Conservation (phyloP, 1,140 invertebrate genomes). For the Andricus grossulariae region DNA sequence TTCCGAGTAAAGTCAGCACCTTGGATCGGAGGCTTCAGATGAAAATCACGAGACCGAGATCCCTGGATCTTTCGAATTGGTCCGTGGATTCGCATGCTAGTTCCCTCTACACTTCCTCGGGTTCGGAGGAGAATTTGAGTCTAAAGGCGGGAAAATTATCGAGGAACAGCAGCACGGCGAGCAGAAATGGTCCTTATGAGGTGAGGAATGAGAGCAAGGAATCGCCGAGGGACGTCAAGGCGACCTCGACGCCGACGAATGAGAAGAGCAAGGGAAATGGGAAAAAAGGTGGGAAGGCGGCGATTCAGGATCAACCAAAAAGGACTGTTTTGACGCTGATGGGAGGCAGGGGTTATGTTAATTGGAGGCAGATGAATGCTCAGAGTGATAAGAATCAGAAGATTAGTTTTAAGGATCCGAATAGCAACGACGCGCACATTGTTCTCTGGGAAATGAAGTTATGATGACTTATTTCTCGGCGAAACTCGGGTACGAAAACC, state of each 20-base stretch:
- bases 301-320: constrained; percentile 77
- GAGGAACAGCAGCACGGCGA: constrained; percentile 83
- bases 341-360: constrained; percentile 91
- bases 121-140: constrained; percentile 87
- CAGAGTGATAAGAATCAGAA: constrained; percentile 67
- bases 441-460: constrained; percentile 94
- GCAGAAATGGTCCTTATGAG: constrained; percentile 78
- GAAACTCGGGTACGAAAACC: not conserved
- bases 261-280: constrained; percentile 50
- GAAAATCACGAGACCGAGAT: constrained; percentile 87
- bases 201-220: constrained; percentile 41
- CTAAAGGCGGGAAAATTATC: constrained; percentile 81
- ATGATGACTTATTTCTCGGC: constrained; percentile 73
- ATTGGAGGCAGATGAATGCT: constrained; percentile 81
- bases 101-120: constrained; percentile 86
- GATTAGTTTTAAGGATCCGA: constrained; percentile 75
- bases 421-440: constrained; percentile 88
- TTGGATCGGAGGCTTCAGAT: constrained; percentile 86
- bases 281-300: constrained; percentile 62
- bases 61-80: constrained; percentile 90
- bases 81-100: constrained; percentile 91
- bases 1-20: constrained; percentile 87
- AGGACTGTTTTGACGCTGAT: constrained; percentile 90
- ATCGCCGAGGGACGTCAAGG: constrained; percentile 34
- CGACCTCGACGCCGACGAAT: constrained; percentile 41